Conservation (phyloP, 2,113 vertebrate species). For the Stomatorhinus ivindoensis region DNA sequence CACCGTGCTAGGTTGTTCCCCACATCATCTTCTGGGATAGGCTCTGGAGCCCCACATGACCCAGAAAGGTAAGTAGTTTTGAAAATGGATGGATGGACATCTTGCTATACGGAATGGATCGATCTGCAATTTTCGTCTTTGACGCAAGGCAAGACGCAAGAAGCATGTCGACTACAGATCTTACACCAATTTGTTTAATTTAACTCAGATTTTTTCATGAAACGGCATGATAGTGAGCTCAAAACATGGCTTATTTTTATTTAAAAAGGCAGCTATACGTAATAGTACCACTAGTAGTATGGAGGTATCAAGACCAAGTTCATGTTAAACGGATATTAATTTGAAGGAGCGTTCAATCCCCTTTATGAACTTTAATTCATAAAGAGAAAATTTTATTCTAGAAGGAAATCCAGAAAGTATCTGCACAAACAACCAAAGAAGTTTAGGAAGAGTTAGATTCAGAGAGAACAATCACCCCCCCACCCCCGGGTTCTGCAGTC, state of each 20-base stretch:
- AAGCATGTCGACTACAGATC: not conserved
- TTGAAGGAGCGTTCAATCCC: not conserved
- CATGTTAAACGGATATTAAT: not conserved
- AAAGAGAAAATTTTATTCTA: not conserved
- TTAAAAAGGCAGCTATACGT: not conserved
- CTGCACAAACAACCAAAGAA: not conserved
- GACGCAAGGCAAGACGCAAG: not conserved
- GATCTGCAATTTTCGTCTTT: not conserved
- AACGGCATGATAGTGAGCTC: not conserved
- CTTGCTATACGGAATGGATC: not conserved
- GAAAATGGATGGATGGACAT: not conserved
- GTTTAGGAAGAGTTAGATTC: not conserved
- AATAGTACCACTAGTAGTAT: not conserved
- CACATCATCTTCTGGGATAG: no score
- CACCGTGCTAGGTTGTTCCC: no score
- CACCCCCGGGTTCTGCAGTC: not conserved
- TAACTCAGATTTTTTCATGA: not conserved
- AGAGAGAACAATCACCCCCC: not conserved
- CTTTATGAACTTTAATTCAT: not conserved
- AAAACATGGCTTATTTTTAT: not conserved
- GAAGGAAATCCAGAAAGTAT: not conserved
- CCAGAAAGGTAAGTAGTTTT: no score
- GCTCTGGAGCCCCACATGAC: no score
- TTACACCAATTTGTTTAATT: not conserved
- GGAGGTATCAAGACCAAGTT: not conserved